Conservation (phyloP, 2,797 vertebrate genomes). For the Cyprinella venusta region DNA sequence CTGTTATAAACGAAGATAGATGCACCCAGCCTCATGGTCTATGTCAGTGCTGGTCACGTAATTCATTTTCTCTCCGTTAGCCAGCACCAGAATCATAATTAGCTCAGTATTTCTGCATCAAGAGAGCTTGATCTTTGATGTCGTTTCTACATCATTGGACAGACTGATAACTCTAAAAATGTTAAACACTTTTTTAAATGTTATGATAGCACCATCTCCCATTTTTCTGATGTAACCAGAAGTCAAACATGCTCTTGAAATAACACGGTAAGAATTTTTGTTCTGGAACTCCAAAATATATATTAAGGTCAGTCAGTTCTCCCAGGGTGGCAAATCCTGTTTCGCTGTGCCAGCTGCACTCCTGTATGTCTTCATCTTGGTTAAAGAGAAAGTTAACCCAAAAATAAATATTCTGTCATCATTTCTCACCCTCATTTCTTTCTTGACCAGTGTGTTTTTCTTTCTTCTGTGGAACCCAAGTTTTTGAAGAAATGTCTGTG, state of each 20-base stretch:
- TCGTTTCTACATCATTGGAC: conserved; percentile 1
- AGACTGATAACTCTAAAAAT: background rate
- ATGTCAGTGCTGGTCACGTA: background rate
- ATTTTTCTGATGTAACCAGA: conserved; percentile 11
- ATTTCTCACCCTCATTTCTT: background rate
- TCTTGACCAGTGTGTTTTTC: background rate
- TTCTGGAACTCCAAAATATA: conserved; percentile 1
- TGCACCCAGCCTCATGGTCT: background rate
- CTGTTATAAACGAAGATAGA: conserved; percentile 7
- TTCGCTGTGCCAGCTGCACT: conserved; percentile 5
- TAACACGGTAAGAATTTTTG: background rate
- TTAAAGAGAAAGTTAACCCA: background rate
- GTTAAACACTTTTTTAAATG: background rate
- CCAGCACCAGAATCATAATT: conserved; percentile 19
- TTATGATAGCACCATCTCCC: background rate
- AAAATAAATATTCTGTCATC: background rate
- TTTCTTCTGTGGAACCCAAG: background rate
- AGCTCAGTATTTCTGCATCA: conserved; percentile 14
- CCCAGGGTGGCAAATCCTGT: conserved; percentile 4
- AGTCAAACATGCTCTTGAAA: conserved; percentile 8
- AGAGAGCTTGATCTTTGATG: conserved; percentile 23
- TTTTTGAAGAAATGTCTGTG: background rate
- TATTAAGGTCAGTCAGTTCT: conserved; percentile 30
- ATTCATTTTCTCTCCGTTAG: conserved; percentile 4
- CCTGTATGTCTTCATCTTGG: conserved; percentile 1